These are phyloP conservation scores for Ruditapes philippinarum DNA, from an alignment of 1,140 invertebrate genomes.

Conservation along the genomic window DNA sequence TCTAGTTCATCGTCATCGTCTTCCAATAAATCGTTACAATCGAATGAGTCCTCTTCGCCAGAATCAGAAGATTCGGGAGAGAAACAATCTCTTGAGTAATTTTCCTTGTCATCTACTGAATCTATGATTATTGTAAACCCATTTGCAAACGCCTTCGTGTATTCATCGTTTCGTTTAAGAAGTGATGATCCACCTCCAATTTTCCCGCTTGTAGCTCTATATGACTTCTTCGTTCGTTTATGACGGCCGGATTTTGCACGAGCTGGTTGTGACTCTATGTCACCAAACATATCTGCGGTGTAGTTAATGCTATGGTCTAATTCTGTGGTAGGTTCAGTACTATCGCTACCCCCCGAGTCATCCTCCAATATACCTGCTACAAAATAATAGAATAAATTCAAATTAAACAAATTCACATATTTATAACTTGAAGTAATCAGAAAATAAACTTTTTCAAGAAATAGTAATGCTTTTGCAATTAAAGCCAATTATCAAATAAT, in stretches of 20 bases:
- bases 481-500: too few species aligned
- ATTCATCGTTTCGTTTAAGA: constrained; percentile 26
- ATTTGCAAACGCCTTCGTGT: constrained; percentile 44
- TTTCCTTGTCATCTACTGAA: constrained; percentile 34
- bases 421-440: neutral
- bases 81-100: neutral
- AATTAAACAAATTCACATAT: neutral
- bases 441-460: neutral
- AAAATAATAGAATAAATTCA: neutral
- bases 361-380: constrained; percentile 24
- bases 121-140: constrained; percentile 57
- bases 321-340: neutral
- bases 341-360: neutral
- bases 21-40: constrained; percentile 6
- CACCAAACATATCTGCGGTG: constrained; percentile 59
- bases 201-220: neutral
- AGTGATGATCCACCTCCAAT: constrained; percentile 14
- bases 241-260: neutral
- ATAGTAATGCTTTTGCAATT: too few species aligned
- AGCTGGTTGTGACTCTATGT: constrained; percentile 32
- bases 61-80: constrained; percentile 1
- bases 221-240: neutral
- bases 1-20: neutral
- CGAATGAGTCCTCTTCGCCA: neutral
- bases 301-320: neutral